These are phyloP conservation scores for Falcunculus frontatus DNA, from an alignment of 2,113 vertebrate species.

Conservation along the genomic window DNA sequence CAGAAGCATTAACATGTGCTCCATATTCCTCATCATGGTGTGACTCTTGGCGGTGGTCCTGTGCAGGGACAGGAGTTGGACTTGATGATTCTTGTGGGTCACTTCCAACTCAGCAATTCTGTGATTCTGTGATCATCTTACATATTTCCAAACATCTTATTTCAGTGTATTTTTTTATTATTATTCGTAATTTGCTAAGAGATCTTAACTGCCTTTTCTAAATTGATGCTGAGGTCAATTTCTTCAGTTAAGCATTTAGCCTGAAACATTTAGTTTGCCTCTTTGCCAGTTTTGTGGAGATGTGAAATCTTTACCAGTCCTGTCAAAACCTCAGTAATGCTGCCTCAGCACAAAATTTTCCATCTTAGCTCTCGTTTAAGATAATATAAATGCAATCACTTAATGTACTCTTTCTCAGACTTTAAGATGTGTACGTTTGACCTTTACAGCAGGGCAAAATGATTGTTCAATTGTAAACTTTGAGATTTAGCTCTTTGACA, in stretches of 20 bases:
- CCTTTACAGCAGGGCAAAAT: not conserved
- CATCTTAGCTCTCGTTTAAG: not conserved
- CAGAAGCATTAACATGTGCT: fast-evolving
- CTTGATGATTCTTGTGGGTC: no score
- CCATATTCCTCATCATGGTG: not conserved
- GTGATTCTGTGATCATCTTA: not conserved
- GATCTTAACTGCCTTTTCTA: not conserved
- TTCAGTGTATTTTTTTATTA: not conserved
- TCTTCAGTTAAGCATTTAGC: not conserved
- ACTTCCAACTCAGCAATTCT: not conserved
- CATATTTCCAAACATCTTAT: not conserved
- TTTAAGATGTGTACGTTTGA: not conserved
- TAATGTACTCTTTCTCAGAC: not conserved
- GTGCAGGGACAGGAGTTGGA: not conserved
- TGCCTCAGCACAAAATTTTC: not conserved
- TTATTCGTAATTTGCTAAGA: not conserved
- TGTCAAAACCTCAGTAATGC: not conserved
- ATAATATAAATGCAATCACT: not conserved
- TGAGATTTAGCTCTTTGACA: not conserved
- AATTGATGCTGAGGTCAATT: not conserved
- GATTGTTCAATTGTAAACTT: not conserved
- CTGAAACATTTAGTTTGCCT: not conserved
- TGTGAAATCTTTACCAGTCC: not conserved
- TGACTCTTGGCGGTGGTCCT: not conserved
- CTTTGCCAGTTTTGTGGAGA: not conserved